A percentile compares a stretch with the other conserved stretches of the same genome.
Evolutionary conservation across 2,113 vertebrate genomes (phyloP).

Genomic region (Tragelaphus buxtoni): DNA sequence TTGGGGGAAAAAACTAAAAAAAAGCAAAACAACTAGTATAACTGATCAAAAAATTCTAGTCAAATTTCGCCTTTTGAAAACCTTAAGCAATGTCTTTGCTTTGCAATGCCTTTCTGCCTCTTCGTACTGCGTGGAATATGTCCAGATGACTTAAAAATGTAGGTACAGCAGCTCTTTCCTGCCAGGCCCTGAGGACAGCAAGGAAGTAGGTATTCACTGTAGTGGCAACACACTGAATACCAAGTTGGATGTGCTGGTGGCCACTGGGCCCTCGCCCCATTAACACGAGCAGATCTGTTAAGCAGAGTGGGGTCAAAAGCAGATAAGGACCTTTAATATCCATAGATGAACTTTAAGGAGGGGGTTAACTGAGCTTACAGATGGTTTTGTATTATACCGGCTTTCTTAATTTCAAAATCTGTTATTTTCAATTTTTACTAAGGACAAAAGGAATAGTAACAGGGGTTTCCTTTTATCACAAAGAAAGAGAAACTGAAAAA

Average conservation of each 20-base stretch:
- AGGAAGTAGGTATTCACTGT: not conserved
- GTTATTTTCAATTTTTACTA: slow-evolving; percentile 26
- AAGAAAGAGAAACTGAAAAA: slow-evolving; percentile 16
- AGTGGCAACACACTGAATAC: not conserved
- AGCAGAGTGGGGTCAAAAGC: not conserved
- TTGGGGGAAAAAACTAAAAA: not conserved
- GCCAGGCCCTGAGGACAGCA: not conserved
- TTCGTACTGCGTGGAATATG: not conserved
- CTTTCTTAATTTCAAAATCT: slow-evolving; percentile 41
- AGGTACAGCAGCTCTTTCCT: not conserved
- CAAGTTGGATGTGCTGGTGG: not conserved
- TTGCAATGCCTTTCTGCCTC: not conserved
- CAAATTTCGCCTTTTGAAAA: not conserved
- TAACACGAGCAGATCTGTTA: not conserved
- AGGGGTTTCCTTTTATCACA: not conserved
- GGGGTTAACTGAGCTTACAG: not conserved
- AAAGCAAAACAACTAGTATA: not conserved
- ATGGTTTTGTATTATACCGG: not conserved
- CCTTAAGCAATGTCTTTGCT: not conserved
- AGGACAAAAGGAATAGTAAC: not conserved
- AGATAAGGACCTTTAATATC: not conserved
- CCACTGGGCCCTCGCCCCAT: not conserved
- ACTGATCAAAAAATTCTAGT: not conserved
- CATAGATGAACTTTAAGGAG: not conserved
- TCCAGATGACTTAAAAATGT: not conserved